These are phyloP conservation scores for Asteroscopus sphinx DNA, from an alignment of 2,888 invertebrate genomes.

Conservation along the genomic window DNA sequence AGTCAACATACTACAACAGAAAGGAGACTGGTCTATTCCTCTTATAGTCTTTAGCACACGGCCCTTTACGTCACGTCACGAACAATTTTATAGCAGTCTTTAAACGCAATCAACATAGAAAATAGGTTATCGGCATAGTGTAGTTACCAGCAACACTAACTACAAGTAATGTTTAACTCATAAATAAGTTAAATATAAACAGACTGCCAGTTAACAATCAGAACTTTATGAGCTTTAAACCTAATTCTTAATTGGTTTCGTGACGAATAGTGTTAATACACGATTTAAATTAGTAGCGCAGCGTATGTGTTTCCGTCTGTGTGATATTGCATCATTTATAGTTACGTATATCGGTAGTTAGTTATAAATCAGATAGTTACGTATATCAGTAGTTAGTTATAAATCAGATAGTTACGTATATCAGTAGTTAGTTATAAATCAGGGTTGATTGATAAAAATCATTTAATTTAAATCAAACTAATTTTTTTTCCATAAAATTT, in stretches of 20 bases:
- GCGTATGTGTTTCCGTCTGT: neutral
- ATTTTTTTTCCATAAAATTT: too few relatives aligned
- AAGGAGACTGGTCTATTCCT: too few relatives aligned
- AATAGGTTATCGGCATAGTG: constrained; percentile 39
- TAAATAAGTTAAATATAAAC: constrained; percentile 47
- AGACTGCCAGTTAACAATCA: constrained; percentile 38
- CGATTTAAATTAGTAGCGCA: constrained; percentile 12
- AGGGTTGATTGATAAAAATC: too few relatives aligned
- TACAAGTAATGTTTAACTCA: constrained; percentile 25
- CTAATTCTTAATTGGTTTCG: constrained; percentile 49
- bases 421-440: too few relatives aligned
- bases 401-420: too few relatives aligned
- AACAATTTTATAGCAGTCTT: constrained; percentile 26
- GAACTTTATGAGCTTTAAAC: constrained; percentile 40
- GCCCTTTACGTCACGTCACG: neutral
- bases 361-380: too few relatives aligned
- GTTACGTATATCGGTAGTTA: too few relatives aligned
- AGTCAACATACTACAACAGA: too few relatives aligned
- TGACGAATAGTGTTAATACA: constrained; percentile 29
- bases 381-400: too few relatives aligned
- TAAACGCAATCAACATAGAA: constrained; percentile 41
- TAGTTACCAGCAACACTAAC: neutral
- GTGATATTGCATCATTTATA: neutral
- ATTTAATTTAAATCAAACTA: too few relatives aligned
- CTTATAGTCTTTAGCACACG: neutral